Base-by-base conservation (phyloP, 2,888 invertebrate species). In the Drosophila colorata region DNA sequence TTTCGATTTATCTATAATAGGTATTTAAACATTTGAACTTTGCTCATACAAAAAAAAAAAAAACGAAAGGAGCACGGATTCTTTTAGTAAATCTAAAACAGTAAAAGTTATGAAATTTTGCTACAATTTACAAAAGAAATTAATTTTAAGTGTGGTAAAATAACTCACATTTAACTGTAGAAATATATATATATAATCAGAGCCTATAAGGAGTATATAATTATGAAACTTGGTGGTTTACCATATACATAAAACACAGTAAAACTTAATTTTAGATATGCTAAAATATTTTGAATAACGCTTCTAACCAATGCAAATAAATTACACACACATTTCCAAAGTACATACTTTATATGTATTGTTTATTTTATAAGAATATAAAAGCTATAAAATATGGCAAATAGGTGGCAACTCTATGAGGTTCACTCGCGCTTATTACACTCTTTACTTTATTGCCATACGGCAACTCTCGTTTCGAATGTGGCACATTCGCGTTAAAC, bases 401-500 rank as follows among this genome's bases (percentile, higher is more conserved):
- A 9, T 28, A 13, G 13, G 33, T 20, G 51, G 57, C 48, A 28
- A 40, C 28, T 16, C 4, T 11, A 13, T 13, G 33, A 0, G 11
- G 31, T 0, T 1, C 9, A 28, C 9, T 28, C 28, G 7, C 31
- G 33, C 33, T 13, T 1, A 13, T 33, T 33, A 16, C 23, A 40
- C 18, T 6, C 3, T 7, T 47, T 13, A 3, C 13, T 0, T 18
- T 31, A 6, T 8, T 6, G 16, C 4, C 9, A 16, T 47, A 14
- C 37, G 33, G 40, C 53, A 58, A 53, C 51, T 28, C 49, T 57
- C 11, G 46, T 38, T 37, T n/a, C 13, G 18, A 33, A 13, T 16
- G 7, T 5, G 11, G n/a, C 4, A 35, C 35, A 37, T 52, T 43
- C 51, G 33, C 40, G 49, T 41, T 43, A 81, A 85, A 64, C 46